Base-by-base conservation (phyloP, 1,140 invertebrate genomes). In the Magallana ariakensis region DNA sequence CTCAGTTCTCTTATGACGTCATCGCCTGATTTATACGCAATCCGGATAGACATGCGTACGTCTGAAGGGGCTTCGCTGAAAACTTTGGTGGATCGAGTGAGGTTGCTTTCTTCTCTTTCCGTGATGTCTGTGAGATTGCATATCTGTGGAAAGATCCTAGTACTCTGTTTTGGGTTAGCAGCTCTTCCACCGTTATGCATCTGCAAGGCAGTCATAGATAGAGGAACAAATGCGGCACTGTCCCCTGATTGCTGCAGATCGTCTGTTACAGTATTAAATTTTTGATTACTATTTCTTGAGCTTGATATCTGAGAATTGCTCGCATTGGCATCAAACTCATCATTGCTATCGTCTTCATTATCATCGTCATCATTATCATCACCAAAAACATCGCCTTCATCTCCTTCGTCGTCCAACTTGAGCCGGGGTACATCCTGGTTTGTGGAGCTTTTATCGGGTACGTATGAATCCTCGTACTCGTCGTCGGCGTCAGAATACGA, bases 21-120 rank as follows among this genome's bases (percentile, higher is more conserved):
- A 55, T 87, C 85, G 11, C 62, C 81, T 55, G 80, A 22, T 81
- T 83, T 87, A 19, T 83, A 87, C 54, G 80, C 81, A 16, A 87
- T 87, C 11, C 58, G 60, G n/a, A 87, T 62, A 22, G 85, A 87
- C 58, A 87, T 87, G 57, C 84, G 83, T 54, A 87, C 70, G 22
- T 87, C 82, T 26, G 46, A 62, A 1, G 33, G 60, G 53, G 22
- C 46, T 58, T 87, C 86, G 60, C 86, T 87, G 6, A n/a, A 16
- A 11, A 54, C 54, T 75, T 75, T 54, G 13, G 81, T 87, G 7
- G 86, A 84, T 46, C 81, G 81, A 15, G 85, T 83, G 13, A 87
- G 57, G 62, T 87, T 84, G 53, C 86, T 87, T 16, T 87, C 86
- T 9, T 87, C 86, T 46, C 86, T 62, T 54, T 87, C 86, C 3